Evolutionary conservation across 2,888 invertebrate species (phyloP).

Genomic region (Andrena haemorrhoa): DNA sequence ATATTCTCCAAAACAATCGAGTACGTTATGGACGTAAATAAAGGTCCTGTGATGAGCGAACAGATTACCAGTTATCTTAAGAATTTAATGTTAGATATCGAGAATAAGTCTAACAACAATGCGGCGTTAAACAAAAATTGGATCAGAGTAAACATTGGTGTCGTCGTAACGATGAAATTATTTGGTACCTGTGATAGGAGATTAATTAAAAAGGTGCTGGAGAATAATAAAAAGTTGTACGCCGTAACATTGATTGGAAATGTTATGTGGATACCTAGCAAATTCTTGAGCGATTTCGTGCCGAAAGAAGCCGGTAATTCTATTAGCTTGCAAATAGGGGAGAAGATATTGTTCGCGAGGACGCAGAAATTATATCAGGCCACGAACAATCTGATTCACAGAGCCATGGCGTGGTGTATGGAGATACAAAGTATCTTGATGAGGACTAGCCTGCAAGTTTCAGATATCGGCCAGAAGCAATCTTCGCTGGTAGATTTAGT

Average conservation of each 20-base stretch:
- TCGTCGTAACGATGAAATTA: constrained; percentile 89
- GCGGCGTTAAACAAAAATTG: constrained; percentile 86
- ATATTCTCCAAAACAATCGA: constrained; percentile 85
- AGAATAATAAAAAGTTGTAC: constrained; percentile 92
- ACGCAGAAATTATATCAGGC: constrained; percentile 74
- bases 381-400: constrained; percentile 86
- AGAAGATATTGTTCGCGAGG: constrained; percentile 75
- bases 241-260: constrained; percentile 93
- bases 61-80: constrained; percentile 90
- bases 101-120: constrained; percentile 87
- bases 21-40: constrained; percentile 85
- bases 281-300: constrained; percentile 90
- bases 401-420: constrained; percentile 84
- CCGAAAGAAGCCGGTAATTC: constrained; percentile 84
- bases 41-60: constrained; percentile 86
- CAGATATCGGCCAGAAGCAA: constrained; percentile 82
- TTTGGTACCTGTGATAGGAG: constrained; percentile 93
- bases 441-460: constrained; percentile 86
- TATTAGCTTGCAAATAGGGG: constrained; percentile 76
- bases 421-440: constrained; percentile 86
- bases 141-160: constrained; percentile 89
- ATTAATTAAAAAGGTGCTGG: constrained; percentile 90
- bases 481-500: constrained; percentile 86
- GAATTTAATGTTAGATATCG: constrained; percentile 88
- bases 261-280: constrained; percentile 93